phyloP scores from a whole-genome alignment of 2,113 vertebrate genomes.

The Tretioscincus oriximinensis region DNA sequence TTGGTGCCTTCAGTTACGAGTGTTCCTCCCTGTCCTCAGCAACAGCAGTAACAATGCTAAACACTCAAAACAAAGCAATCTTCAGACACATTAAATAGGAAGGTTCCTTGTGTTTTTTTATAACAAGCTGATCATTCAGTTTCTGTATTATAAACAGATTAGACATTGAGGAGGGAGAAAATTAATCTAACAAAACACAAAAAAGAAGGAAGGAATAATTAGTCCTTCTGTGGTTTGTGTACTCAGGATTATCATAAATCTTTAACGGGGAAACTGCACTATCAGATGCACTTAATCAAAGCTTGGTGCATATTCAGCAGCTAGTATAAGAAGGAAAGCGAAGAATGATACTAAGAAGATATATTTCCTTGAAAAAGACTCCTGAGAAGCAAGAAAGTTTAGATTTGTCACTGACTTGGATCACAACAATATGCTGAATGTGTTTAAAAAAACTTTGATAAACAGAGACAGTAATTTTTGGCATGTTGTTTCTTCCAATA shows the following conservation, averaged over 20 bases:
- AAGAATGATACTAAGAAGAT: neutral
- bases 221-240: neutral
- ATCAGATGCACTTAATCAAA: neutral
- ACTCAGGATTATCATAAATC: neutral
- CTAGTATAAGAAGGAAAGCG: neutral
- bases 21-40: neutral
- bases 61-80: neutral
- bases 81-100: neutral
- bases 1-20: neutral
- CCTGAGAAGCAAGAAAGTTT: neutral
- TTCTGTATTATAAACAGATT: neutral
- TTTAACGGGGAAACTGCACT: neutral
- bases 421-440: neutral
- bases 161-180: neutral
- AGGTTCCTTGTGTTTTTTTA: neutral
- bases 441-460: neutral
- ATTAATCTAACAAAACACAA: neutral
- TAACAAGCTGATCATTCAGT: neutral
- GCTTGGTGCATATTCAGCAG: neutral
- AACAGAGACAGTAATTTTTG: no score
- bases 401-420: neutral
- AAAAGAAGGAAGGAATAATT: neutral
- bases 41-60: neutral
- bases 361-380: neutral
- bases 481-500: no score